Evolutionary conservation across 2,888 invertebrate species (phyloP).

Genomic region (Leptopilina myrica): DNA sequence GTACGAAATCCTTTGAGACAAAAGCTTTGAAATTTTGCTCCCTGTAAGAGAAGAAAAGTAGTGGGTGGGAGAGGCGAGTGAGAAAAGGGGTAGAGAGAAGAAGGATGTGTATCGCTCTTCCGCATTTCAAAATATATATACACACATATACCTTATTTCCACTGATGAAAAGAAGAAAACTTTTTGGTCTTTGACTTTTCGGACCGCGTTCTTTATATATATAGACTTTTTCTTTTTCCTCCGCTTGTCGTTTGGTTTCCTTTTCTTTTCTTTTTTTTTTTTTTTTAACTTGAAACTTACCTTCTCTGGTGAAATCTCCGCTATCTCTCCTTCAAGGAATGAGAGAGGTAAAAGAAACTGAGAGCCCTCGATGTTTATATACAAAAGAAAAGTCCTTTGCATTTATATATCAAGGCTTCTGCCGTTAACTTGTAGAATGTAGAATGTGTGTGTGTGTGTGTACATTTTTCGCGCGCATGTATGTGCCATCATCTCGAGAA

Average conservation of each 20-base stretch:
- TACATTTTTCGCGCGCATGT: constrained; percentile 33
- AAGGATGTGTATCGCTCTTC: constrained; percentile 61
- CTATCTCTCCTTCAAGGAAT: constrained; percentile 56
- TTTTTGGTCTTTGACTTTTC: constrained; percentile 64
- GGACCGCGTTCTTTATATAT: constrained; percentile 52
- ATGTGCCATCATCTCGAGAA: constrained; percentile 64
- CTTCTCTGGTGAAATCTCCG: too few relatives aligned
- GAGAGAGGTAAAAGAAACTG: constrained; percentile 51
- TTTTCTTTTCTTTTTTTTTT: constrained; percentile 27
- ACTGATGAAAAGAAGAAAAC: constrained; percentile 49
- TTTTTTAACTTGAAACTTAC: constrained; percentile 32
- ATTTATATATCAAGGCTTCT: constrained; percentile 42
- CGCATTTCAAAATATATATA: constrained; percentile 48
- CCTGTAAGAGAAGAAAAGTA: constrained; percentile 33
- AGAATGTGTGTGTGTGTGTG: not conserved
- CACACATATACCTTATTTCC: not conserved
- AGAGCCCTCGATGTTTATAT: constrained; percentile 62
- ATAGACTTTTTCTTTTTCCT: constrained; percentile 40
- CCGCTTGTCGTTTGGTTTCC: constrained; percentile 44
- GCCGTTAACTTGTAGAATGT: not conserved
- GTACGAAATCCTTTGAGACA: constrained; percentile 72
- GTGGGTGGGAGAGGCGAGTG: constrained; percentile 31
- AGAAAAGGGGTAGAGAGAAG: constrained; percentile 36
- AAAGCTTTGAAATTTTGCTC: constrained; percentile 63
- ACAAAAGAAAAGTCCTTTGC: constrained; percentile 53